Conservation (phyloP, 2,888 invertebrate genomes). For the Cheilosia vernalis region DNA sequence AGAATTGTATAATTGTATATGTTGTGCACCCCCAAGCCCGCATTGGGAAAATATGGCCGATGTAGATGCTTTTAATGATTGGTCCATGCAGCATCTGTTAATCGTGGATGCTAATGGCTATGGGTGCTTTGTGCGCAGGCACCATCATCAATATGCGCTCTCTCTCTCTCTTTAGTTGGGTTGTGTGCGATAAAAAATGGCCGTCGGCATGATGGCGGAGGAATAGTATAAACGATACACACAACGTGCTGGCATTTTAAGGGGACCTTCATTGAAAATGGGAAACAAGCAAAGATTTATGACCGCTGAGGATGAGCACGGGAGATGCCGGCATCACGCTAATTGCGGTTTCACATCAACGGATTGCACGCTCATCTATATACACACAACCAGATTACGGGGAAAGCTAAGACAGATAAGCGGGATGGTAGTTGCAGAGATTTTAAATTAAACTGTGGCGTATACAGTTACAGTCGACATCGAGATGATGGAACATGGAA, state of each 20-base stretch:
- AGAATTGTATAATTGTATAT: background rate
- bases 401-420: conserved; percentile 57
- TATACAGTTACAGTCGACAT: background rate
- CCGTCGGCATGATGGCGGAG: conserved; percentile 35
- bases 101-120: conserved; percentile 59
- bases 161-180: background rate
- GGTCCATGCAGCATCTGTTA: conserved; percentile 45
- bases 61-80: conserved; percentile 37
- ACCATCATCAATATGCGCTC: conserved; percentile 4
- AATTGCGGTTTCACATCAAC: conserved; percentile 67
- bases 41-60: background rate
- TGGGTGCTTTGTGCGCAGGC: conserved; percentile 47
- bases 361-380: conserved; percentile 25
- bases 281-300: conserved; percentile 69
- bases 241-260: conserved; percentile 27
- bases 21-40: conserved; percentile 8
- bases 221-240: background rate
- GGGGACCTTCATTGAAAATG: conserved; percentile 49
- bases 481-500: no score
- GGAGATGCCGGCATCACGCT: conserved; percentile 45
- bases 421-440: conserved; percentile 11
- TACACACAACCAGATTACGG: conserved; percentile 40
- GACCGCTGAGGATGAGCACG: conserved; percentile 21
- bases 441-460: background rate
- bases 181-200: conserved; percentile 55